Evolutionary conservation across 2,888 invertebrate genomes (phyloP), one percentile per base, ranked within the genome.

Genomic region (Thalpophila matura): DNA sequence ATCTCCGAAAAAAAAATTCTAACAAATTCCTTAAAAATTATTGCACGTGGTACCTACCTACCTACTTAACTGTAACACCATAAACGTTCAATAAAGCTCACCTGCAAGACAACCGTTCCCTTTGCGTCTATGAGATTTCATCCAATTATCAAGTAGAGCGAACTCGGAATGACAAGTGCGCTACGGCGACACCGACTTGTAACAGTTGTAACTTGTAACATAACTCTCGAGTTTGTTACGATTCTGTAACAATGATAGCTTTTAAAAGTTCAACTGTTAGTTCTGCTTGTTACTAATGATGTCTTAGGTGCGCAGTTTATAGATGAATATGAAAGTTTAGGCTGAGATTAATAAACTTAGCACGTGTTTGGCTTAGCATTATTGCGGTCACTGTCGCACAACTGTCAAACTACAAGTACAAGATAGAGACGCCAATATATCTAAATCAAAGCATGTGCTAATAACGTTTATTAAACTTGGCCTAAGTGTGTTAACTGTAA

Each of bases 101-200:
- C 31, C 9, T 16, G 16, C 18, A 42, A 12, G 58, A 57, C 26
- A 57, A 45, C 29, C 24, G 16, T 60, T 70, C 57, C 59, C 66
- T 38, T 29, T 26, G 53, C 59, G 58, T 49, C 69, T 51, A 58
- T 59, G 70, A 77, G 66, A 79, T 77, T 77, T 77, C 55, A 73
- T 74, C 62, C 80, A 79, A 77, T 77, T 77, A 79, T 62, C 61
- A 49, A 46, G 24, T 58, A 64, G 68, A 45, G 57, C 62, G 54
- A 53, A 64, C 51, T 16, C 35, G 26, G 70, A 55, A 62, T 73
- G 56, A 57, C 63, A 58, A 64, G 59, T 53, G 58, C 40, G 31
- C 45, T 27, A 43, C 47, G 9, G 31, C 10, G 24, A 35, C 16
- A 18, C 26, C 18, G 16, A 27, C 27, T 42, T 68, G 68, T 26